phyloP scores from a whole-genome alignment of 2,113 vertebrate species.

The Ameiurus melas region DNA sequence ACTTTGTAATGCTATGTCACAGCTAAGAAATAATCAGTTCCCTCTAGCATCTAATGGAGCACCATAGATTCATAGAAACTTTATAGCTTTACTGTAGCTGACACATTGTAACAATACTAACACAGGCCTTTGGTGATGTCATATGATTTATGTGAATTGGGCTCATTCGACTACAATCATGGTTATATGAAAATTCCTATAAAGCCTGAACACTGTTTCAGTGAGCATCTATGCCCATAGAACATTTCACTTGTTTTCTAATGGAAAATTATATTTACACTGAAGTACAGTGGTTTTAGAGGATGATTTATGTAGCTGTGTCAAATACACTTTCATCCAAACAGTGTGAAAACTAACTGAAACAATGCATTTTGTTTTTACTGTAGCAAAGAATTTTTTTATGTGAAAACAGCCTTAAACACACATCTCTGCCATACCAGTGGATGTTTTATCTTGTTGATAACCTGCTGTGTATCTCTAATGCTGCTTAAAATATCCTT shows the following conservation, averaged over 20 bases:
- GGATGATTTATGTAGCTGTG: neutral
- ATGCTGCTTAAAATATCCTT: conserved; percentile 37
- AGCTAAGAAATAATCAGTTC: conserved; percentile 3
- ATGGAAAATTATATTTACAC: conserved; percentile 7
- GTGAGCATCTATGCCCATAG: neutral
- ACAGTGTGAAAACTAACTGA: neutral
- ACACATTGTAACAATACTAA: neutral
- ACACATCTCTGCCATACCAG: conserved; percentile 27
- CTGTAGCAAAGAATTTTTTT: conserved; percentile 33
- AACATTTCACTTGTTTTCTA: conserved; percentile 10
- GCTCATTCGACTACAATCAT: neutral
- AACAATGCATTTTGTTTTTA: conserved; percentile 41
- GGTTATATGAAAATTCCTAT: neutral
- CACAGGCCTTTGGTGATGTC: neutral
- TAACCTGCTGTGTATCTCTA: conserved; percentile 39
- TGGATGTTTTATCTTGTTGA: conserved; percentile 33
- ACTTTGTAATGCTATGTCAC: neutral
- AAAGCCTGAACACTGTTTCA: neutral
- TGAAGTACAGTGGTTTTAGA: neutral
- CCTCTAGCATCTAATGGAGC: neutral
- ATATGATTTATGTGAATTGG: neutral
- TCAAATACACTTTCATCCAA: neutral
- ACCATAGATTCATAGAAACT: neutral
- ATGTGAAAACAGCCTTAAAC: conserved; percentile 47
- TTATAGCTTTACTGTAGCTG: neutral